Evolutionary conservation across 2,113 vertebrate genomes (phyloP).

Genomic region (Macrotus californicus): DNA sequence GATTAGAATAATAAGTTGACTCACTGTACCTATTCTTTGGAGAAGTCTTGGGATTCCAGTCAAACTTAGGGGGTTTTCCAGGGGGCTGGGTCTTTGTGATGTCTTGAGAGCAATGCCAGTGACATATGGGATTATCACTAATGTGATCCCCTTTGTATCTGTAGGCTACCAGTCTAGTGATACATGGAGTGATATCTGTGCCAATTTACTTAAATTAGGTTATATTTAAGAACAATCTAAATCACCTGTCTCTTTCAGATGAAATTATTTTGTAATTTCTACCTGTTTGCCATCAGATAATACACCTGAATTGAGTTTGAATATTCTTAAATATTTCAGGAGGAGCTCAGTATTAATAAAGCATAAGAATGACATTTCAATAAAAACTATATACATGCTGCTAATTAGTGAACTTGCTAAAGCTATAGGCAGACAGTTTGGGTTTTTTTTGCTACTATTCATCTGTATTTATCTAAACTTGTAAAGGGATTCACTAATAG

Average conservation of each 20-base stretch:
- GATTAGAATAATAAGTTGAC: neutral
- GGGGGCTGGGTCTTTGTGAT: neutral
- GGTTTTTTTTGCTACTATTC: neutral
- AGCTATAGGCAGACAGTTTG: neutral
- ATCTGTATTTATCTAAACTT: neutral
- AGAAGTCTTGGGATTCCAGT: neutral
- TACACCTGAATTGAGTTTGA: neutral
- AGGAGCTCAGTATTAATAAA: neutral
- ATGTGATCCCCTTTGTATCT: neutral
- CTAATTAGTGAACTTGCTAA: neutral
- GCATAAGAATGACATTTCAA: neutral
- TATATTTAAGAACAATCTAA: neutral
- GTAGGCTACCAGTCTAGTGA: neutral
- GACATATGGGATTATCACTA: neutral
- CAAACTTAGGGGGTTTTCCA: neutral
- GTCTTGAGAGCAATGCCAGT: neutral
- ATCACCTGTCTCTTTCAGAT: neutral
- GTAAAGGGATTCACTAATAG: neutral
- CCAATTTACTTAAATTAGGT: neutral
- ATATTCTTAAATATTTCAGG: slow-evolving; percentile 9
- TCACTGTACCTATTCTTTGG: neutral
- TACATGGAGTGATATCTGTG: neutral
- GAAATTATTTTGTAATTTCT: neutral
- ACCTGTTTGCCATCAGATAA: neutral
- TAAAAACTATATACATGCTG: neutral